These are phyloP conservation scores for Botia almorhae DNA, from an alignment of 2,797 vertebrate genomes.

Conservation along the genomic window DNA sequence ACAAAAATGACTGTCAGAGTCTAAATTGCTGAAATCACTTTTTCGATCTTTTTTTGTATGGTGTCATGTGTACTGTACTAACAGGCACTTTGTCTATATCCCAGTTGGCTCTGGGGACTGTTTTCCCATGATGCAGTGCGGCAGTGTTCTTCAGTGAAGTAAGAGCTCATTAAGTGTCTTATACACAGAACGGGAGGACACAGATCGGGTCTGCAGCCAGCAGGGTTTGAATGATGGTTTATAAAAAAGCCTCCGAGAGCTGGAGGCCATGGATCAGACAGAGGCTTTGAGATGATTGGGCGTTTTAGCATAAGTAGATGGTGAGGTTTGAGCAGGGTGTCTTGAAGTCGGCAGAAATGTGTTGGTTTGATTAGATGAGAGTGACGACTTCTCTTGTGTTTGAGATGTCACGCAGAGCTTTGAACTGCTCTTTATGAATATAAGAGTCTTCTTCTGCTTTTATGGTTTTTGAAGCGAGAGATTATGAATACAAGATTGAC, in stretches of 20 bases:
- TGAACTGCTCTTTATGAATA: conserved; percentile 34
- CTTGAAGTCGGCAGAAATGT: not conserved
- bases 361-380: conserved; percentile 22
- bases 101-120: not conserved
- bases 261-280: not conserved
- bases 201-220: not conserved
- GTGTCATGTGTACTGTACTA: not conserved
- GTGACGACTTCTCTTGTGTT: conserved; percentile 22
- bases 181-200: not conserved
- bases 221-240: not conserved
- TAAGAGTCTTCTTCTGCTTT: conserved; percentile 14
- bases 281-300: conserved; percentile 19
- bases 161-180: conserved; percentile 28
- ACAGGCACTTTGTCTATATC: not conserved
- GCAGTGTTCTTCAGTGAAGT: not conserved
- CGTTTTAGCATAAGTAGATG: conserved; percentile 20
- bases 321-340: not conserved
- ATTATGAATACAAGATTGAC: conserved; percentile 42
- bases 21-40: not conserved
- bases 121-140: conserved; percentile 22
- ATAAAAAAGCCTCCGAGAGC: not conserved
- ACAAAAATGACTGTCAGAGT: too few species aligned
- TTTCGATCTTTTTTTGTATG: not conserved
- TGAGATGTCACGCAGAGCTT: conserved; percentile 22
- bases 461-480: not conserved